Percentiles rank a stretch among this genome's conserved stretches.
Conservation (phyloP, 2,797 vertebrate genomes). For the Chaenodraco wilsoni region DNA sequence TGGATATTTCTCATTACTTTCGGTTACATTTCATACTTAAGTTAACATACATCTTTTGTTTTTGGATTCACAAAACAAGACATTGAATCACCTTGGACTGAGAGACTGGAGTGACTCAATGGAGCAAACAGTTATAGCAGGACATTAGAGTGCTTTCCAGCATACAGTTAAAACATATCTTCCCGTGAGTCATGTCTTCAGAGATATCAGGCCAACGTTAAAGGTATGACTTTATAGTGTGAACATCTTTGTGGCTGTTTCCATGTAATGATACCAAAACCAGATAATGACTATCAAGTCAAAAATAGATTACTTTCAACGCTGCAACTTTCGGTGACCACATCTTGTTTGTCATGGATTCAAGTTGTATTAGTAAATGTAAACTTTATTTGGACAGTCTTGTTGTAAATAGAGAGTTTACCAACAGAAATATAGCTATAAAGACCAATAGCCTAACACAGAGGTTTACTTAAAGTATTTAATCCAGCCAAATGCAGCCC, state of each 20-base stretch:
- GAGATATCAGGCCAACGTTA: not conserved
- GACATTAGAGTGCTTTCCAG: no score
- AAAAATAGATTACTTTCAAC: not conserved
- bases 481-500: no score
- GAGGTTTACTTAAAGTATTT: not conserved
- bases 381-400: not conserved
- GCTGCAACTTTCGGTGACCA: not conserved
- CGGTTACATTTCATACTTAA: no score
- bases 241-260: conserved; percentile 10
- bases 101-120: no score
- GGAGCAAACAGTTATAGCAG: no score
- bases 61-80: no score
- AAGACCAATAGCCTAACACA: not conserved
- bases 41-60: no score
- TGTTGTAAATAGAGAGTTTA: not conserved
- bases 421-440: not conserved
- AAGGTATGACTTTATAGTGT: not conserved
- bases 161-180: conserved; percentile 5
- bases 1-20: no score
- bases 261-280: not conserved
- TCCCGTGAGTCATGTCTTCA: conserved; percentile 39
- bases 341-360: not conserved
- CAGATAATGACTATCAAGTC: not conserved
- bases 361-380: not conserved
- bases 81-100: no score